phyloP scores from a whole-genome alignment of 2,797 vertebrate species.

The Propithecus deckenii region DNA sequence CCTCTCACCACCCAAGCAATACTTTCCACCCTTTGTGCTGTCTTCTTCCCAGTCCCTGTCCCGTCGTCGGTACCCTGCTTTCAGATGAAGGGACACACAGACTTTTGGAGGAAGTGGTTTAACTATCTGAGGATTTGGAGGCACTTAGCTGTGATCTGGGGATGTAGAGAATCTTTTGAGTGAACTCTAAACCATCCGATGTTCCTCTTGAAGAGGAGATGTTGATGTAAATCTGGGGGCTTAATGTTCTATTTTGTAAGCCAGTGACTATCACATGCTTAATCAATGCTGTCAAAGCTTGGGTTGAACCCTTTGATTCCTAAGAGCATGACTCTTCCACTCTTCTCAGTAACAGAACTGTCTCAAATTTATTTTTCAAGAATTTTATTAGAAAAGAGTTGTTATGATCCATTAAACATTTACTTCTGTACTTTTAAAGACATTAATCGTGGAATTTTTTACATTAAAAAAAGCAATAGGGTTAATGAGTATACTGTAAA shows the following conservation, averaged over 20 bases:
- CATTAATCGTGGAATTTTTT: constrained; percentile 29
- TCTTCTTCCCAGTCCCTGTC: not conserved
- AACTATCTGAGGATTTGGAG: constrained; percentile 51
- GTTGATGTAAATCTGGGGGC: constrained; percentile 15
- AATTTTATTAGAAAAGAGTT: constrained; percentile 52
- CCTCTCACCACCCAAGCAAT: constrained; percentile 65
- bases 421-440: constrained; percentile 19
- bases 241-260: constrained; percentile 22
- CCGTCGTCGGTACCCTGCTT: not conserved
- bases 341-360: not conserved
- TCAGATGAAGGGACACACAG: constrained; percentile 65
- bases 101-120: constrained; percentile 78
- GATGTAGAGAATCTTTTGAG: constrained; percentile 53
- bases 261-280: not conserved
- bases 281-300: not conserved
- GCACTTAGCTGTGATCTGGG: constrained; percentile 58
- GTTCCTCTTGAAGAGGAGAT: constrained; percentile 36
- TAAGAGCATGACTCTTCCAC: not conserved
- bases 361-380: constrained; percentile 43
- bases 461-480: constrained; percentile 37
- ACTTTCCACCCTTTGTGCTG: constrained; percentile 53
- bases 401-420: constrained; percentile 27
- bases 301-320: not conserved
- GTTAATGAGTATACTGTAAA: constrained; percentile 40
- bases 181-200: constrained; percentile 72